phyloP scores from a whole-genome alignment of 2,888 invertebrate genomes.

The Habroteleia sp. region DNA sequence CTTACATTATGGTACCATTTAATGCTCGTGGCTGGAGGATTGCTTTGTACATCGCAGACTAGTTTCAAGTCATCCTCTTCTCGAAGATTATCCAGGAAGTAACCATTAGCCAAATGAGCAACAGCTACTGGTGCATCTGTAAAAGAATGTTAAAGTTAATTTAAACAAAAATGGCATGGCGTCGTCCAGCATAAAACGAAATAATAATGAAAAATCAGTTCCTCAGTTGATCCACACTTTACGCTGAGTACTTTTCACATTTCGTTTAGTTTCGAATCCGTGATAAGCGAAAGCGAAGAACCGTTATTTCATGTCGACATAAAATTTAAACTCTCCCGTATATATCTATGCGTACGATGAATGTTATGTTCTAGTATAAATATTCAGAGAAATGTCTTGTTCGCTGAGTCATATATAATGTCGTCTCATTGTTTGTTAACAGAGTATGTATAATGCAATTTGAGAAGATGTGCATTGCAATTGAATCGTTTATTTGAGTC shows the following conservation, averaged over 20 bases:
- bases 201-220: slow-evolving; percentile 50
- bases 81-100: slow-evolving; percentile 85
- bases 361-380: slow-evolving; percentile 29
- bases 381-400: slow-evolving; percentile 46
- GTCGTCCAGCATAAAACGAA: slow-evolving; percentile 23
- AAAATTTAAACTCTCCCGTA: slow-evolving; percentile 46
- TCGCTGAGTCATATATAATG: slow-evolving; percentile 43
- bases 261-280: slow-evolving; percentile 19
- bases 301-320: slow-evolving; percentile 41
- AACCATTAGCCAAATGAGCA: slow-evolving; percentile 84
- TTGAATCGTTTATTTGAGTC: slow-evolving; percentile 44
- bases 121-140: slow-evolving; percentile 91
- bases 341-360: slow-evolving; percentile 9
- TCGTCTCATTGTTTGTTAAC: slow-evolving; percentile 53
- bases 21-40: slow-evolving; percentile 88
- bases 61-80: slow-evolving; percentile 91
- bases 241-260: slow-evolving; percentile 32
- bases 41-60: slow-evolving; percentile 89
- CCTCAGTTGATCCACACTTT: slow-evolving; percentile 33
- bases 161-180: slow-evolving; percentile 38
- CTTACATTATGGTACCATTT: slow-evolving; percentile 92
- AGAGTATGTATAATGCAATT: slow-evolving; percentile 52
- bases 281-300: slow-evolving; percentile 30
- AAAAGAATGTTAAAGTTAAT: slow-evolving; percentile 64
- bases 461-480: slow-evolving; percentile 44